Percentiles rank a stretch among this genome's conserved stretches.
Conservation (phyloP, 2,113 vertebrate genomes). For the Cricetomys ansorgei region DNA sequence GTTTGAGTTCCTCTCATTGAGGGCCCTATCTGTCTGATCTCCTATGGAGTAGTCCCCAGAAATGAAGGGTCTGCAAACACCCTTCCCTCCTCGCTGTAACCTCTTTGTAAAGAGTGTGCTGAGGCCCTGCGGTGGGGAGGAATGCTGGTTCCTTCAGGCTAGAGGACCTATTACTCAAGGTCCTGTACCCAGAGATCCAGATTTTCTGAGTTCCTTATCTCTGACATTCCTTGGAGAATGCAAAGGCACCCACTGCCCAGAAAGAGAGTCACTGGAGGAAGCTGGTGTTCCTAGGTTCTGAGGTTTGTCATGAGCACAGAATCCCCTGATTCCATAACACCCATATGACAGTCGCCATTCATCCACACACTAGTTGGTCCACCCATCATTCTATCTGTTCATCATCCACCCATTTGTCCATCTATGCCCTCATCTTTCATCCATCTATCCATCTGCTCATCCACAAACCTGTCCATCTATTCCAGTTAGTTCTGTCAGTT, state of each 20-base stretch:
- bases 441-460: not conserved
- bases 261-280: not conserved
- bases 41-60: not conserved
- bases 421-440: not conserved
- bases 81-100: not conserved
- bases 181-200: not conserved
- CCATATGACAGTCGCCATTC: not conserved
- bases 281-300: not conserved
- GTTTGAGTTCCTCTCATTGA: not conserved
- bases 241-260: not conserved
- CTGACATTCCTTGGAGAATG: conserved; percentile 8
- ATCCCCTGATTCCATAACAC: not conserved
- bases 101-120: not conserved
- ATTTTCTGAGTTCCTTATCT: not conserved
- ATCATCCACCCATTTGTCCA: not conserved
- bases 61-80: not conserved
- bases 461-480: not conserved
- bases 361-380: not conserved
- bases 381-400: not conserved
- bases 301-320: not conserved
- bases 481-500: not conserved
- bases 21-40: not conserved
- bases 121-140: not conserved
- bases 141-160: not conserved
- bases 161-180: not conserved